A percentile compares a stretch with the other conserved stretches of the same genome.
Evolutionary conservation across 2,888 invertebrate genomes (phyloP).

Genomic region (Troides oblongomaculatus): DNA sequence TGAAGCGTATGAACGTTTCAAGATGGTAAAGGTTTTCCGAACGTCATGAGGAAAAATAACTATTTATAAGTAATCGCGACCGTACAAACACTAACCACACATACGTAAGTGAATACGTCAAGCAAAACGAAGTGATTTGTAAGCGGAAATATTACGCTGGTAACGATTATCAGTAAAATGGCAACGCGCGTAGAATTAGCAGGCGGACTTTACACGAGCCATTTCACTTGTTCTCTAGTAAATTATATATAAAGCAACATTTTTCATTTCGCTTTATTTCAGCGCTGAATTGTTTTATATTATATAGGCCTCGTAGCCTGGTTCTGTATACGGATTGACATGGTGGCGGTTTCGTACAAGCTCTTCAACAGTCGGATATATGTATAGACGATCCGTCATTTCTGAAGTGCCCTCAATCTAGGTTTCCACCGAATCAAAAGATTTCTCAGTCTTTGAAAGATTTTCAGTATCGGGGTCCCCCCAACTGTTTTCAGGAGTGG

Average conservation of each 20-base stretch:
- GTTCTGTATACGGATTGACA: too few relatives aligned
- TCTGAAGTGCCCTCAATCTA: too few relatives aligned
- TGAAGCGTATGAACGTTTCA: constrained; percentile 9
- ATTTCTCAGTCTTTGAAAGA: too few relatives aligned
- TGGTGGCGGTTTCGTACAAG: too few relatives aligned
- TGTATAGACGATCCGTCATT: too few relatives aligned
- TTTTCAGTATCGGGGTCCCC: too few relatives aligned
- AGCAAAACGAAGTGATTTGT: constrained; percentile 22
- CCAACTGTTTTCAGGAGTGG: too few relatives aligned
- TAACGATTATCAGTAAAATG: constrained; percentile 23
- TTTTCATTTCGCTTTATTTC: background rate
- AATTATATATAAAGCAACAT: constrained; percentile 1
- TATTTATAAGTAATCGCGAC: constrained; percentile 4
- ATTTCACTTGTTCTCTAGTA: constrained; percentile 17
- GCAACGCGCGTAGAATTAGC: constrained; percentile 15
- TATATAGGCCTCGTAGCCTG: too few relatives aligned
- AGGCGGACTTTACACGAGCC: constrained; percentile 14
- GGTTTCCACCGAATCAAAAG: too few relatives aligned
- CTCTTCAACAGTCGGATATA: too few relatives aligned
- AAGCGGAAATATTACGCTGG: constrained; percentile 27
- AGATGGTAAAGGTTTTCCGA: constrained; percentile 12
- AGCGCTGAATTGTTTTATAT: background rate
- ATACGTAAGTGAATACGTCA: constrained; percentile 22
- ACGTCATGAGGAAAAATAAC: constrained; percentile 26
- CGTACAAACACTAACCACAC: background rate